Percentiles rank a stretch among this genome's conserved stretches.
phyloP scores from a whole-genome alignment of 2,888 invertebrate species.

The Onthophagus sagittarius region DNA sequence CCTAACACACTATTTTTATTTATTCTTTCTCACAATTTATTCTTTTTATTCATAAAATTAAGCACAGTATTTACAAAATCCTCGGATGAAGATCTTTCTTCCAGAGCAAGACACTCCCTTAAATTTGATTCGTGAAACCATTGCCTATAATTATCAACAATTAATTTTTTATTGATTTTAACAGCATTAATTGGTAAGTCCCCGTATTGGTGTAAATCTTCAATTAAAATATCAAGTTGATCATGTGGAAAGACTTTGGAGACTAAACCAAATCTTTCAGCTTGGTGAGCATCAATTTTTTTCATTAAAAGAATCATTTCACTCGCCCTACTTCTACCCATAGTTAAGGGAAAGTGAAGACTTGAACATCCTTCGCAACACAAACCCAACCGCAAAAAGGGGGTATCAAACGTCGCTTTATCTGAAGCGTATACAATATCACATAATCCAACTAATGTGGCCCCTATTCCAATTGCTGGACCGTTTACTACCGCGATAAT shows the following conservation, averaged over 20 bases:
- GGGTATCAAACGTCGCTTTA: conserved; percentile 80
- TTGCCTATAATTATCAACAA: conserved; percentile 58
- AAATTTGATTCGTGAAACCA: conserved; percentile 62
- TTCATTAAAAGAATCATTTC: conserved; percentile 58
- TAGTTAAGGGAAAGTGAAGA: conserved; percentile 75
- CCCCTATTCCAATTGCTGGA: conserved; percentile 89
- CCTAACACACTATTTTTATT: background rate
- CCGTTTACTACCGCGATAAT: conserved; percentile 89
- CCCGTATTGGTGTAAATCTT: conserved; percentile 56
- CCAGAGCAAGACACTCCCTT: conserved; percentile 57
- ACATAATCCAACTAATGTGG: conserved; percentile 71
- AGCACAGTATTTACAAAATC: conserved; percentile 56
- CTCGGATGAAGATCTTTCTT: no score
- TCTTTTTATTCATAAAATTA: background rate
- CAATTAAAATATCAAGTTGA: conserved; percentile 53
- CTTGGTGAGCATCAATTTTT: conserved; percentile 77
- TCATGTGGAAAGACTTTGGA: conserved; percentile 70
- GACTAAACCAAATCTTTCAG: conserved; percentile 71
- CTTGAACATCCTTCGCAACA: conserved; percentile 89
- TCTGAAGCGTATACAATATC: conserved; percentile 87
- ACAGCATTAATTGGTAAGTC: conserved; percentile 54
- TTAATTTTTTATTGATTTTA: conserved; percentile 65
- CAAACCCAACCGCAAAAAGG: conserved; percentile 49
- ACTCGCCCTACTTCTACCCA: conserved; percentile 75
- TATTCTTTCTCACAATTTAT: background rate